These are phyloP conservation scores for Aurelia aurita DNA, from an alignment of 30 jellyfish, hydroid and myxozoan genomes.

Conservation along the genomic window DNA sequence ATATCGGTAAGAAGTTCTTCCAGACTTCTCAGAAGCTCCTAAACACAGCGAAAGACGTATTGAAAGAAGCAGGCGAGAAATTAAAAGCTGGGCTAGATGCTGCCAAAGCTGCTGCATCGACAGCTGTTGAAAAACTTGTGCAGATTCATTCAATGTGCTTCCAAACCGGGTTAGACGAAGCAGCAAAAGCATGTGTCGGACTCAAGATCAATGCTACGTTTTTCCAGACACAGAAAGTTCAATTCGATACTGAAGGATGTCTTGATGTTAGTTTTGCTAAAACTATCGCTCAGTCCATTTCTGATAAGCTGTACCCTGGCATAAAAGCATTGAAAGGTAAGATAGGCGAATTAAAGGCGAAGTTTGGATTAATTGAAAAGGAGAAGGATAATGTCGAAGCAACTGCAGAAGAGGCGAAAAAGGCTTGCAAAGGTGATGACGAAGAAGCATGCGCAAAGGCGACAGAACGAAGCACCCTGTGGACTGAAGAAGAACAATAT, in stretches of 20 bases:
- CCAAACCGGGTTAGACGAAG: slow-evolving; percentile 68
- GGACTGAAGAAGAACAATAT: slow-evolving; percentile 67
- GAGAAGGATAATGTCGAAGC: slow-evolving; percentile 60
- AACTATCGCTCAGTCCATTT: slow-evolving; percentile 62
- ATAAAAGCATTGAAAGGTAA: slow-evolving; percentile 63
- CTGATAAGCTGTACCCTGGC: slow-evolving; percentile 85
- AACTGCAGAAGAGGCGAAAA: slow-evolving; percentile 51
- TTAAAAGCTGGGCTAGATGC: slow-evolving; percentile 76
- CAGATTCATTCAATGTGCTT: slow-evolving; percentile 77
- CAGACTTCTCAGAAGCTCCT: slow-evolving; percentile 46
- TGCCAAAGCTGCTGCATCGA: slow-evolving; percentile 71
- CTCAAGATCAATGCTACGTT: slow-evolving; percentile 51
- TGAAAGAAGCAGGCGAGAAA: slow-evolving; percentile 41
- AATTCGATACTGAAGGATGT: slow-evolving; percentile 64
- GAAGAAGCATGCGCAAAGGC: slow-evolving; percentile 17
- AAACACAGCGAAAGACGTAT: slow-evolving; percentile 44
- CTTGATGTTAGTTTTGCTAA: slow-evolving; percentile 75
- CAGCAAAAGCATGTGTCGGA: slow-evolving; percentile 80
- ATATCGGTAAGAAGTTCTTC: slow-evolving; percentile 69
- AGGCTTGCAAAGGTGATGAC: slow-evolving; percentile 48
- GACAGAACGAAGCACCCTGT: slow-evolving; percentile 3
- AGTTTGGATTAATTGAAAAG: slow-evolving; percentile 50
- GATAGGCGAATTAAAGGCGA: slow-evolving; percentile 40
- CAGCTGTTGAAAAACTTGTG: slow-evolving; percentile 63
- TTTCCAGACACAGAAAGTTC: slow-evolving; percentile 50